Evolutionary conservation across 1,140 invertebrate genomes (phyloP).

Genomic region (Papilio polyxenes): DNA sequence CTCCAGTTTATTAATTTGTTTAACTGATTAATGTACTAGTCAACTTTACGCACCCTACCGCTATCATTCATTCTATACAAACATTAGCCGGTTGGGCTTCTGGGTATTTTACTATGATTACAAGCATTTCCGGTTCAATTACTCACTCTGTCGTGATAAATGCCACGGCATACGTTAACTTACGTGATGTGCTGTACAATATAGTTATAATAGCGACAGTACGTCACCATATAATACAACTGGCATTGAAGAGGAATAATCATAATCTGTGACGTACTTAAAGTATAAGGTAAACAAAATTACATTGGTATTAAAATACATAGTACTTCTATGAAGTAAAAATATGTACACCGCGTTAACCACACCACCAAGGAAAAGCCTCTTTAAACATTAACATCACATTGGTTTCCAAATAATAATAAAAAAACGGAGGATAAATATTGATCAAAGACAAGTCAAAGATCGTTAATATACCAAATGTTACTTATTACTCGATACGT

Average conservation of each 20-base stretch:
- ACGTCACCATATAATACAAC: not conserved
- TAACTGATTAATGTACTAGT: not conserved
- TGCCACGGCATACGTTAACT: not conserved
- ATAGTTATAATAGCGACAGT: not conserved
- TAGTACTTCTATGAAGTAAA: not conserved
- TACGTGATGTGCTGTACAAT: not conserved
- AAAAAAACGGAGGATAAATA: too few relatives aligned
- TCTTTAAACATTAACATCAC: not conserved
- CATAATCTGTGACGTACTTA: not conserved
- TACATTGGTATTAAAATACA: not conserved
- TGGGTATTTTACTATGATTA: conserved; percentile 14
- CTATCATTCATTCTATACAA: not conserved
- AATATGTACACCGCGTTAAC: not conserved
- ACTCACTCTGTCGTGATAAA: not conserved
- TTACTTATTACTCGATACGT: too few relatives aligned
- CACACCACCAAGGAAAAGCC: not conserved
- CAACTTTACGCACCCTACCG: not conserved
- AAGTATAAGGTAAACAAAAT: not conserved
- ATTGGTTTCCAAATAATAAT: too few relatives aligned
- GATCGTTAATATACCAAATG: too few relatives aligned
- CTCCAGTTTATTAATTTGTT: not conserved
- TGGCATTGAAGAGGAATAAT: not conserved
- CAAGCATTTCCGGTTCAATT: conserved; percentile 8
- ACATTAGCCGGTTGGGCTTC: not conserved
- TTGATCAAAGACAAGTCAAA: too few relatives aligned